These are phyloP conservation scores for Pipa parva DNA, from an alignment of 2,113 vertebrate species.

Conservation along the genomic window DNA sequence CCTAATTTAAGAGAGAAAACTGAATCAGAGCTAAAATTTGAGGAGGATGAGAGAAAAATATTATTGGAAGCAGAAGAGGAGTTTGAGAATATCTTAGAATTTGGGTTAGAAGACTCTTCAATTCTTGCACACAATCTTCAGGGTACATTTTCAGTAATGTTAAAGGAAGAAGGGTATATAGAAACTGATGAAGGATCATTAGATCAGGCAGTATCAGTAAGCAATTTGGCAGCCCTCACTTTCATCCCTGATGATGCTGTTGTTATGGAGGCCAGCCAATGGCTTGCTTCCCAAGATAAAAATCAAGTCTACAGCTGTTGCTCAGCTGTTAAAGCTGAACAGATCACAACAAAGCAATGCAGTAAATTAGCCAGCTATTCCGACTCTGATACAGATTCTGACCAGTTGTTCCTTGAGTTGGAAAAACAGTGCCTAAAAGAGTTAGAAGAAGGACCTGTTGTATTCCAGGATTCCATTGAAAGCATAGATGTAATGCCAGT, in stretches of 20 bases:
- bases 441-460: slow-evolving; percentile 53
- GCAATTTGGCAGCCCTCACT: slow-evolving; percentile 26
- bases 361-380: slow-evolving; percentile 20
- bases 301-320: slow-evolving; percentile 9
- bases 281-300: slow-evolving; percentile 44
- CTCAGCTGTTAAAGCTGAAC: slow-evolving; percentile 8
- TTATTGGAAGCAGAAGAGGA: slow-evolving; percentile 75
- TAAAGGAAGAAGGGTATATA: slow-evolving; percentile 55
- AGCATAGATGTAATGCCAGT: slow-evolving; percentile 26
- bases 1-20: slow-evolving; percentile 81
- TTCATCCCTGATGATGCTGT: slow-evolving; percentile 36
- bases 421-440: slow-evolving; percentile 82
- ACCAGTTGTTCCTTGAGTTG: slow-evolving; percentile 89
- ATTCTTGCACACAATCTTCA: slow-evolving; percentile 54
- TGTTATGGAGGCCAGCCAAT: slow-evolving; percentile 4
- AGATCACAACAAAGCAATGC: background rate
- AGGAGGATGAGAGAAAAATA: slow-evolving; percentile 89
- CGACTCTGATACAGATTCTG: slow-evolving; percentile 78
- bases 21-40: slow-evolving; percentile 89
- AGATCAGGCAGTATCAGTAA: slow-evolving; percentile 29
- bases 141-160: slow-evolving; percentile 54
- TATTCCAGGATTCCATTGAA: slow-evolving; percentile 47
- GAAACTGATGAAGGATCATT: background rate
- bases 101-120: slow-evolving; percentile 72
- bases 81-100: slow-evolving; percentile 67